phyloP scores from a whole-genome alignment of 2,797 vertebrate species.

The Cyclopterus lumpus region DNA sequence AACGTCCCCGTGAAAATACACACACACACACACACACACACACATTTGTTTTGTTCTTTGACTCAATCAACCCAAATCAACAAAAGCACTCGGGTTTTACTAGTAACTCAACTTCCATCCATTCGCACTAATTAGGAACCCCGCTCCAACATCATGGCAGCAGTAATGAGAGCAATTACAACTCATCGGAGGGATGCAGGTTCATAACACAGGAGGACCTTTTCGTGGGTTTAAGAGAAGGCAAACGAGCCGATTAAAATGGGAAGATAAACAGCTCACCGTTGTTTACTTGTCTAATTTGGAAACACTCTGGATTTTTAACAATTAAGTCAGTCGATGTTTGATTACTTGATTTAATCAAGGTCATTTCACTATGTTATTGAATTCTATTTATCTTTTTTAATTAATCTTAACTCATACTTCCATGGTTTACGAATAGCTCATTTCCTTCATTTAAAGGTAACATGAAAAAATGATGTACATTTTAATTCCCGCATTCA shows the following conservation, averaged over 20 bases:
- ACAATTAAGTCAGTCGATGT: background rate
- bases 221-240: background rate
- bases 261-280: background rate
- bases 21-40: too few relatives aligned
- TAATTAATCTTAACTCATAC: too few relatives aligned
- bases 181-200: slow-evolving; percentile 2
- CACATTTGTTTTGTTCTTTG: too few relatives aligned
- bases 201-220: background rate
- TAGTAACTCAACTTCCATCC: background rate
- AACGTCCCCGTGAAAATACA: too few relatives aligned
- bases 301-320: background rate
- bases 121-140: background rate
- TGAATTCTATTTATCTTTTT: too few relatives aligned
- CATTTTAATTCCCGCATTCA: too few relatives aligned
- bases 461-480: too few relatives aligned
- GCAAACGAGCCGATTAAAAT: slow-evolving; percentile 22
- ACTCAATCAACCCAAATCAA: too few relatives aligned
- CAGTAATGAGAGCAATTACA: slow-evolving; percentile 5
- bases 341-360: too few relatives aligned
- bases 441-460: too few relatives aligned
- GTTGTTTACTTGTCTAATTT: background rate
- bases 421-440: too few relatives aligned
- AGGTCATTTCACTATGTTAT: too few relatives aligned
- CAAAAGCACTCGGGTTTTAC: background rate
- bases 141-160: background rate